Evolutionary conservation across 2,888 invertebrate species (phyloP).

Genomic region (Machimus atricapillus): DNA sequence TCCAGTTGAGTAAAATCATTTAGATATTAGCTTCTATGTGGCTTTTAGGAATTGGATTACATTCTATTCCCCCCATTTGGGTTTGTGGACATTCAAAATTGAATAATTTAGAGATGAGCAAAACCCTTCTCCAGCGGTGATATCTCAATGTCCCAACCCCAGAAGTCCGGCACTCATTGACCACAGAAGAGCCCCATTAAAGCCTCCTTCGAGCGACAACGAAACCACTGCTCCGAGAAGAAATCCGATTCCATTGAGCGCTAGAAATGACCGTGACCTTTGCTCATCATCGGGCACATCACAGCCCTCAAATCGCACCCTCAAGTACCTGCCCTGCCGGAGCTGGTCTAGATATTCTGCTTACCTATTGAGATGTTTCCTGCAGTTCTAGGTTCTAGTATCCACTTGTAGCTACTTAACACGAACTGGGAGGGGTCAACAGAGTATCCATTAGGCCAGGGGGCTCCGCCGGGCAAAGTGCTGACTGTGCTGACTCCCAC

Average conservation of each 20-base stretch:
- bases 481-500: neutral
- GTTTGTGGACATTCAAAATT: neutral
- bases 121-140: neutral
- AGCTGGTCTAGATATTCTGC: neutral
- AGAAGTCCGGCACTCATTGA: neutral
- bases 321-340: neutral
- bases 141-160: neutral
- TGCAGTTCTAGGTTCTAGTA: neutral
- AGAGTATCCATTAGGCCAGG: neutral
- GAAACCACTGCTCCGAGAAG: neutral
- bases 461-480: neutral
- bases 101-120: neutral
- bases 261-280: neutral
- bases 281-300: neutral
- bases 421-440: neutral
- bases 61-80: neutral
- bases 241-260: neutral
- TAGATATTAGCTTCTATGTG: neutral
- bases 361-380: neutral
- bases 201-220: neutral
- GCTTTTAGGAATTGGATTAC: neutral
- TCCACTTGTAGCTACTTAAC: slow-evolving; percentile 1
- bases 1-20: neutral
- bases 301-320: neutral
- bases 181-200: neutral